These are phyloP conservation scores for Petrolisthes manimaculis DNA, from an alignment of 2,888 invertebrate species.

Conservation along the genomic window DNA sequence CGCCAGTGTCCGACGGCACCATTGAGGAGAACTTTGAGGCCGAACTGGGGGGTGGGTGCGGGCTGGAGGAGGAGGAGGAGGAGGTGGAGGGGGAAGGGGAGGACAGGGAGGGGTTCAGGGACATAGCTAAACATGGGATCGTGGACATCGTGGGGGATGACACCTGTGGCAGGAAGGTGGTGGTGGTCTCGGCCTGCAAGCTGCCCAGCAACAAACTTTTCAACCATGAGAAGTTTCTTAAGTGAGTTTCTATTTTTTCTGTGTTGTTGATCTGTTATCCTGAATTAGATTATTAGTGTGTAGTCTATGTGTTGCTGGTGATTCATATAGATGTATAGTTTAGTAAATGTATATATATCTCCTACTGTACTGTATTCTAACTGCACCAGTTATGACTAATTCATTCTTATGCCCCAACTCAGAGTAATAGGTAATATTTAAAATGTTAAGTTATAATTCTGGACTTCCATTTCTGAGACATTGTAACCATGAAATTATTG, in stretches of 20 bases:
- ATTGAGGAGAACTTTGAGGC: slow-evolving; percentile 93
- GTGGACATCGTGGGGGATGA: slow-evolving; percentile 88
- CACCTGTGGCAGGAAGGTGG: slow-evolving; percentile 89
- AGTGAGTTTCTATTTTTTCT: slow-evolving; percentile 71
- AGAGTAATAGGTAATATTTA: too few species aligned
- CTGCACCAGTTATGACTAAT: too few species aligned
- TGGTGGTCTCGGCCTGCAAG: slow-evolving; percentile 94
- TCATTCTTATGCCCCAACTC: too few species aligned
- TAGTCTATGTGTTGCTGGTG: not conserved
- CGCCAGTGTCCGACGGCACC: slow-evolving; percentile 86
- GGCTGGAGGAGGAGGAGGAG: slow-evolving; percentile 55
- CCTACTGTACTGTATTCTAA: too few species aligned
- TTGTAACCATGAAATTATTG: too few species aligned
- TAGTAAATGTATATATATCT: not conserved
- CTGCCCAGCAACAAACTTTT: slow-evolving; percentile 84
- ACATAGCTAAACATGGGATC: slow-evolving; percentile 82
- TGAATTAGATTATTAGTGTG: not conserved
- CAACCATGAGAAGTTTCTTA: slow-evolving; percentile 80
- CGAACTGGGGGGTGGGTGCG: slow-evolving; percentile 79
- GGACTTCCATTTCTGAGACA: too few species aligned
- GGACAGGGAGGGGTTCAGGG: slow-evolving; percentile 75
- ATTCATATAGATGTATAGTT: not conserved
- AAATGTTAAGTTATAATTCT: too few species aligned
- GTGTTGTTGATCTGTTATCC: not conserved
- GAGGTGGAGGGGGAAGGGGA: slow-evolving; percentile 53